These are phyloP conservation scores for Odontomyia ornata DNA, from an alignment of 2,888 invertebrate species.

Conservation along the genomic window DNA sequence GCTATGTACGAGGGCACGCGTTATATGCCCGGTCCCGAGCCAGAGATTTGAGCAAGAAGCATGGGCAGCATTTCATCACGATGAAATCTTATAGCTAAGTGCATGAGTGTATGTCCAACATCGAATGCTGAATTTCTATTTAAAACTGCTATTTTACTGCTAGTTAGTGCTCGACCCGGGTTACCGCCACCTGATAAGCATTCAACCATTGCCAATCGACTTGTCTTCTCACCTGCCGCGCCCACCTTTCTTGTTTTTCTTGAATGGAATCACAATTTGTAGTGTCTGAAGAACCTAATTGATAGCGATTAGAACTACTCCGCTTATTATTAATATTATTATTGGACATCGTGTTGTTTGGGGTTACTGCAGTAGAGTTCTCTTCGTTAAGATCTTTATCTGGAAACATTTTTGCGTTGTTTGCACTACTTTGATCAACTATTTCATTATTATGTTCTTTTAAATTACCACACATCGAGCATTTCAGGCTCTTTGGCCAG, in stretches of 20 bases:
- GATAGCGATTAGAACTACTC: conserved; percentile 57
- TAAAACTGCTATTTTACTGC: conserved; percentile 83
- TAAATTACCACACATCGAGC: conserved; percentile 83
- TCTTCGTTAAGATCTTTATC: conserved; percentile 57
- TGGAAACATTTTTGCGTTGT: conserved; percentile 48
- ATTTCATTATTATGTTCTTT: conserved; percentile 56
- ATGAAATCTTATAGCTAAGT: conserved; percentile 93
- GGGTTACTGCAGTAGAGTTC: conserved; percentile 57
- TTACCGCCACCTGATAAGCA: conserved; percentile 89
- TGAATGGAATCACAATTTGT: conserved; percentile 72
- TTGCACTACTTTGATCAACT: conserved; percentile 36
- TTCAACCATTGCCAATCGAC: conserved; percentile 95
- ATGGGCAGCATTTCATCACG: conserved; percentile 92
- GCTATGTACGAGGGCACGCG: conserved; percentile 95
- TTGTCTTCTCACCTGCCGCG: conserved; percentile 75
- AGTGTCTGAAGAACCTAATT: conserved; percentile 64
- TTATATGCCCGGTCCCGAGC: conserved; percentile 87
- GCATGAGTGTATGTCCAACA: conserved; percentile 92
- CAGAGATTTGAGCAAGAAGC: conserved; percentile 86
- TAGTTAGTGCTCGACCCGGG: conserved; percentile 85
- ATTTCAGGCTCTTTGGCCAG: conserved; percentile 89
- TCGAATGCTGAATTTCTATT: conserved; percentile 92
- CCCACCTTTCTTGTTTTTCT: conserved; percentile 68
- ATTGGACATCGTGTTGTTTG: conserved; percentile 57
- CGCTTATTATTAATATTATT: conserved; percentile 60